phyloP scores from a whole-genome alignment of 2,113 vertebrate species.

The Ptychochromis oligacanthus region DNA sequence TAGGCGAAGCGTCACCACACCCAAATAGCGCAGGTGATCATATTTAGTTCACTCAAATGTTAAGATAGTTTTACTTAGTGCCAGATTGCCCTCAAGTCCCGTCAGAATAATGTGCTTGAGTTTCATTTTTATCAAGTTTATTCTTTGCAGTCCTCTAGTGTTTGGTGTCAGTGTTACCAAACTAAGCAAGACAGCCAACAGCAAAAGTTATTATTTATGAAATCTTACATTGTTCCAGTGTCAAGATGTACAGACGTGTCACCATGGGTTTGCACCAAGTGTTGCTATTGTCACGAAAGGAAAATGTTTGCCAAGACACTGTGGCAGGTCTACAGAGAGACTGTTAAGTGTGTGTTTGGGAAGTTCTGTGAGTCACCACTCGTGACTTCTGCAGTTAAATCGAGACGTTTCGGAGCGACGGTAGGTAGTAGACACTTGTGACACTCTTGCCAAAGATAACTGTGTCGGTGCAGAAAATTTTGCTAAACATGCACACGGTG shows the following conservation, averaged over 20 bases:
- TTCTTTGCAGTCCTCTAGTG: slow-evolving; percentile 4
- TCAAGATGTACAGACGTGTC: slow-evolving; percentile 39
- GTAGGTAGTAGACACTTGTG: neutral
- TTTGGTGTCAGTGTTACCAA: slow-evolving; percentile 24
- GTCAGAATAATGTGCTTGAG: slow-evolving; percentile 19
- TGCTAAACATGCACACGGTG: neutral
- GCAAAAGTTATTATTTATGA: slow-evolving; percentile 34
- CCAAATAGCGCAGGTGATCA: slow-evolving; percentile 43
- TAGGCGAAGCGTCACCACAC: slow-evolving; percentile 43
- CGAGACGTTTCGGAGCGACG: neutral
- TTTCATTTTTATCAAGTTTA: slow-evolving; percentile 53
- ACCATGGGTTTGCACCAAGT: slow-evolving; percentile 14
- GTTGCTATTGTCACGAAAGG: slow-evolving; percentile 33
- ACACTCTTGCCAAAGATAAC: slow-evolving; percentile 18
- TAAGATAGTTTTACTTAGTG: slow-evolving; percentile 15
- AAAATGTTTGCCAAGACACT: slow-evolving; percentile 38
- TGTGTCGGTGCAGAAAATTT: slow-evolving; percentile 11
- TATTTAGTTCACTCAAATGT: slow-evolving; percentile 47
- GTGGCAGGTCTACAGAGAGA: slow-evolving; percentile 3
- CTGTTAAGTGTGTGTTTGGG: slow-evolving; percentile 43
- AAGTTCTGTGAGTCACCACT: slow-evolving; percentile 41
- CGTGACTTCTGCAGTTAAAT: slow-evolving; percentile 25
- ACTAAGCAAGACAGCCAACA: slow-evolving; percentile 2
- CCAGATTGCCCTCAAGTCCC: slow-evolving; percentile 50
- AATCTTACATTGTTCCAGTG: slow-evolving; percentile 50